phyloP scores from a whole-genome alignment of 2,888 invertebrate genomes.

The Dynastes grantii region DNA sequence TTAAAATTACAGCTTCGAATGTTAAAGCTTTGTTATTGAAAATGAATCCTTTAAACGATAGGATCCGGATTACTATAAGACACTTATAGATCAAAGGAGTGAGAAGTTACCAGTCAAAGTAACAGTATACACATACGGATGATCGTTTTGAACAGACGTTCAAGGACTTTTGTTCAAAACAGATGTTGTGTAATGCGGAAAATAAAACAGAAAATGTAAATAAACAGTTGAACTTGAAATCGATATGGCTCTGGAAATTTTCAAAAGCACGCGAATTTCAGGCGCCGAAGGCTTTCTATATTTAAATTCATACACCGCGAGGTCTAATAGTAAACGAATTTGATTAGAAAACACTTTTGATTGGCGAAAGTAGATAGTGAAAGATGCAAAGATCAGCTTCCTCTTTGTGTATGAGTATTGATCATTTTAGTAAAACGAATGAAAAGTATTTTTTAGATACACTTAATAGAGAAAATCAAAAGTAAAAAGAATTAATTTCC shows the following conservation, averaged over 20 bases:
- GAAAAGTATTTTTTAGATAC: neutral
- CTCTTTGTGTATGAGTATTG: neutral
- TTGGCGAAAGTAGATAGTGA: neutral
- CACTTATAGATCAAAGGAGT: neutral
- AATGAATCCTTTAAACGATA: neutral
- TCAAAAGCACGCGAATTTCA: slow-evolving; percentile 8
- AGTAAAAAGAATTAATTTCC: neutral
- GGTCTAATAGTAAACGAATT: neutral
- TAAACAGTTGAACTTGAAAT: slow-evolving; percentile 3
- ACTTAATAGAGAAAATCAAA: neutral
- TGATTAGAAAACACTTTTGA: neutral
- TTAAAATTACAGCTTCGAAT: neutral
- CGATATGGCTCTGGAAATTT: slow-evolving; percentile 10
- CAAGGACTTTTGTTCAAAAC: slow-evolving; percentile 8
- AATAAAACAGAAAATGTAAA: slow-evolving; percentile 21
- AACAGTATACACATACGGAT: neutral
- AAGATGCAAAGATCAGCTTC: neutral
- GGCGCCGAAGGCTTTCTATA: slow-evolving; percentile 29
- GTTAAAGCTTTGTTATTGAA: slow-evolving; percentile 1
- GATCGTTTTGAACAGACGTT: neutral
- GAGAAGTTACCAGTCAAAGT: neutral
- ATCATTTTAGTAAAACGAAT: neutral
- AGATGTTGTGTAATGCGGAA: neutral
- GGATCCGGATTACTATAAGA: neutral
- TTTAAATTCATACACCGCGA: slow-evolving; percentile 2